Base-by-base conservation (phyloP, 1,140 invertebrate genomes). In the Caerostris darwini region DNA sequence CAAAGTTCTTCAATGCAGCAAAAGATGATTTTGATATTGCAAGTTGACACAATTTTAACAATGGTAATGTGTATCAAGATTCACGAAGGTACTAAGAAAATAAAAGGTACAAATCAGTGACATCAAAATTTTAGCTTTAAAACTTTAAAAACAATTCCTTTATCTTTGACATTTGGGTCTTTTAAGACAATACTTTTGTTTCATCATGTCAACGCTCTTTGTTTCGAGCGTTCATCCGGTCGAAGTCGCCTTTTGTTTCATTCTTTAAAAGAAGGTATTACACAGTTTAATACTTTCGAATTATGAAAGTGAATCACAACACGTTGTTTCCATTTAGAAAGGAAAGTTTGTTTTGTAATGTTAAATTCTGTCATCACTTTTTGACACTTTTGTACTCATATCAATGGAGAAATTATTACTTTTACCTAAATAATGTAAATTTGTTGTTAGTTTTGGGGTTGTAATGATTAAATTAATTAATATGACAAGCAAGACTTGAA, bases 251-350 rank as follows among this genome's bases (percentile, higher is more conserved):
- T 85, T 58, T 85, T 85, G 56, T 85, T 85, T 85, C 83, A 85
- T 85, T 85, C 83, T 85, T 57, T 85, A 57, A 85, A 58, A 57
- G 56, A 5, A 56, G 54, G 58, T 58, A 85, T 85, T 85, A 85
- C 83, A 85, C 83, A 85, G n/a, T 58, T 59, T 85, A 58, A 57
- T 8, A 59, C 19, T 57, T 85, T 67, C 54, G 19, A 19, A 71
- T 77, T 77, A 34, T 77, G 71, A 77, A 77, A 77, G 71, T 5
- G 5, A 8, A 10, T 50, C 34, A 50, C 8, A 77, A 50, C 19
- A 50, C 71, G 71, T 77, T 50, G 10, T 50, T 53, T 12, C 34
- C 0, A 34, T 34, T 12, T 7, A 12, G 71, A 50, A 53, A 50
- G 71, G 50, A 0, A 50, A 50, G 53, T 64, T 64, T 64, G 61